Base-by-base conservation (phyloP, 2,888 invertebrate genomes). In the Hirtodrosophila duncani region DNA sequence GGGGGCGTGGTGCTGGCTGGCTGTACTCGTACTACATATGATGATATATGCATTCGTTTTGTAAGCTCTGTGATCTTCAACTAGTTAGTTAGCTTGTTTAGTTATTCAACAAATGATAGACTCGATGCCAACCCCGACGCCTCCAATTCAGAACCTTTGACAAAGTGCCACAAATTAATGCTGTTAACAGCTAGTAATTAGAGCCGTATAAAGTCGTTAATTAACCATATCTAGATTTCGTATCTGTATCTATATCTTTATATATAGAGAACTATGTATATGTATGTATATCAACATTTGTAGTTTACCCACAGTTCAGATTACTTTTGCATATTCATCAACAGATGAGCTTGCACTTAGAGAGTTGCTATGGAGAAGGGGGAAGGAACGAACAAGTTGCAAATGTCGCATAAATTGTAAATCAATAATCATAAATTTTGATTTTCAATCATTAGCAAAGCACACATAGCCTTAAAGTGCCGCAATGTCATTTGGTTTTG, bases 171-270 rank as follows among this genome's bases (percentile, higher is more conserved):
- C 78, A 55, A 70, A 67, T 67, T 70, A 74, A 58, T 60, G 70
- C 60, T 74, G 78, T 74, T 74, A 74, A 74, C 72, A 74, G 78
- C 74, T 78, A 44, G 75, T 74, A 74, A 74, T 74, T 74, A 78
- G 70, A 34, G 67, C 49, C 65, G 56, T n/a, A 74, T 70, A 67
- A 67, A 60, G 44, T 49, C 33, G 58, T 63, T 74, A 74, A 74
- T 74, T 78, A 74, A 48, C 67, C 63, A 63, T 70, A 74, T 70
- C 70, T 58, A 18, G 26, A 9, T 30, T n/a, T 3, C 30, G 39
- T 24, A 56, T 55, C 51, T 8, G 10, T 9, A 43, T 51, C 38
- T 45, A 33, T 39, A 36, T 21, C 11, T 37, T 33, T 18, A 17
- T 17, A 11, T 6, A 1, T 11, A 4, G 7, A 20, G 4, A 20